These are phyloP conservation scores for Cnemophilus loriae DNA, from an alignment of 2,113 vertebrate species.

Conservation along the genomic window DNA sequence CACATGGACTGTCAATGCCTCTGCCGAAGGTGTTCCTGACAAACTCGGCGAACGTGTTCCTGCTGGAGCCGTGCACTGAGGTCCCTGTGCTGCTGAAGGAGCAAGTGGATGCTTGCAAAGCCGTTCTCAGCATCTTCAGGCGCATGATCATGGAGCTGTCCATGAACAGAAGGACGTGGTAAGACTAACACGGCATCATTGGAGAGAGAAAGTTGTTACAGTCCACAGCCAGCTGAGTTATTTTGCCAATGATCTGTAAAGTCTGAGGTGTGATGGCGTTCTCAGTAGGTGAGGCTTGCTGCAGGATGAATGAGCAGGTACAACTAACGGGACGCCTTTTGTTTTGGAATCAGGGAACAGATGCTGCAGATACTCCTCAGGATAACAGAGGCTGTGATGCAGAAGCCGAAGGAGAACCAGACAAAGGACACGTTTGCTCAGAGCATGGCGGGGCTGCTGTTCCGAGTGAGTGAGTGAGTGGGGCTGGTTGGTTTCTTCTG, in stretches of 20 bases:
- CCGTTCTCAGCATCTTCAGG: conserved; percentile 91
- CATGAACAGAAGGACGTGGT: conserved; percentile 95
- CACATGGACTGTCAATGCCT: neutral
- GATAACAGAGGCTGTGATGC: conserved; percentile 95
- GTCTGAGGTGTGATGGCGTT: accelerated
- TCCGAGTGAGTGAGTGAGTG: conserved; percentile 88
- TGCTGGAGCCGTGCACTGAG: conserved; percentile 92
- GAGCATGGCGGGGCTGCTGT: conserved; percentile 89
- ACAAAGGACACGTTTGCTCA: conserved; percentile 88
- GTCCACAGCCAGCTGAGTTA: neutral
- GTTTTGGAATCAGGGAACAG: conserved; percentile 86
- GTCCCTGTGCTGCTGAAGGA: conserved; percentile 90
- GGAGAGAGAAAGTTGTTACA: neutral
- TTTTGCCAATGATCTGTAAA: neutral
- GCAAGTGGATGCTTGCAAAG: conserved; percentile 94
- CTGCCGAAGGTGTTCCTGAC: conserved; percentile 90
- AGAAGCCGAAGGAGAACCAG: conserved; percentile 89
- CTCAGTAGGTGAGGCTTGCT: neutral
- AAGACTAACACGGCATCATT: neutral
- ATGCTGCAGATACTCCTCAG: conserved; percentile 93
- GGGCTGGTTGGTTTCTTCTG: neutral
- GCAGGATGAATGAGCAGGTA: neutral
- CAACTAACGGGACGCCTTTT: neutral
- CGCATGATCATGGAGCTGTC: conserved; percentile 96
- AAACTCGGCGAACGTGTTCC: conserved; percentile 93